Evolutionary conservation across 2,797 vertebrate genomes (phyloP), one percentile per base, ranked within the genome.

Genomic region (Oryzias dopingdopingensis): DNA sequence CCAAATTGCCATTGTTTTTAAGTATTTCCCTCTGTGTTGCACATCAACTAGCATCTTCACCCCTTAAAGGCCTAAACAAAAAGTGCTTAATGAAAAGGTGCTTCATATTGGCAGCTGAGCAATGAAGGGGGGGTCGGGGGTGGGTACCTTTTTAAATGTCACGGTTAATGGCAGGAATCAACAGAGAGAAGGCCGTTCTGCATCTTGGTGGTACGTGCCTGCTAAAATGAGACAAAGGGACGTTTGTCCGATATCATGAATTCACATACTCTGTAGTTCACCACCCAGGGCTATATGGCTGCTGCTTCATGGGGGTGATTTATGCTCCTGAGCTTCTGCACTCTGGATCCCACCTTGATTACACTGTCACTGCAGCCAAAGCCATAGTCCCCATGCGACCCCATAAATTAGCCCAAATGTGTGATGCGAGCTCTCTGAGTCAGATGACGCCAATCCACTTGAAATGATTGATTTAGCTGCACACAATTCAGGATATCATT

Each of bases 71-170:
- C 76, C 67, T 56, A 62, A 72, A 87, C 84, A 83, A 77, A 81
- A 80, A 82, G 72, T 68, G 71, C 82, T 82, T 87, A 88, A 89
- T 89, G 86, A 87, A 88, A 87, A 87, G 82, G 75, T 86, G 85
- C 84, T 88, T 81, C 81, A 83, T 77, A 69, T 75, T 69, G 65
- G 74, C 68, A 58, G 70, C 53, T 52, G 59, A 80, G 73, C 80
- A 68, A 74, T 59, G 20, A 20, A 20, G 20, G 20, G 20, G 20
- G 32, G 44, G 18, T 18, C 18, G 83, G 77, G 81, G 83, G 81
- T 76, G 66, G n/a, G n/a, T n/a, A n/a, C 74, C 81, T 80, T 37
- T 32, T 79, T 84, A 84, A 89, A 86, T 82, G 86, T 81, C 83
- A 86, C 62, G 74, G 72, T 77, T 88, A 88, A 87, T 84, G 80